Percentiles rank a stretch among this genome's conserved stretches.
Evolutionary conservation across 2,888 invertebrate species (phyloP).

Genomic region (Pyrgus malvae): DNA sequence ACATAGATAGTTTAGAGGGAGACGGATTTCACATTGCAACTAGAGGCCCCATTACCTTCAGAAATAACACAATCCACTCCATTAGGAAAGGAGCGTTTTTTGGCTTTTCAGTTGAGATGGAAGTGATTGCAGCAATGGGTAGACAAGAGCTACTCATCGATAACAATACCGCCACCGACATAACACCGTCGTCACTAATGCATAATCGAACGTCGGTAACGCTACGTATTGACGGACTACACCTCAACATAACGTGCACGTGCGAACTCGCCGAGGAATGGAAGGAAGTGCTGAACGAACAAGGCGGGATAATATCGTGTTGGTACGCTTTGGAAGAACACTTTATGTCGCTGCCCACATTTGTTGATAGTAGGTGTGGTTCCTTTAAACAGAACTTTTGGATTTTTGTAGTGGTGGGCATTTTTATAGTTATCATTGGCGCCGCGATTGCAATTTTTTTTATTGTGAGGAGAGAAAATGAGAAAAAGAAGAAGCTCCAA

Average conservation of each 20-base stretch:
- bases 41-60: conserved; percentile 84
- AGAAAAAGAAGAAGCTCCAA: conserved; percentile 83
- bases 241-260: conserved; percentile 82
- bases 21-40: conserved; percentile 84
- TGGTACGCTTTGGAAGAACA: conserved; percentile 68
- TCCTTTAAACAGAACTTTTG: conserved; percentile 70
- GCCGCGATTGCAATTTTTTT: conserved; percentile 73
- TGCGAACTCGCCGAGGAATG: conserved; percentile 74
- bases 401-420: conserved; percentile 72
- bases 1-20: conserved; percentile 82
- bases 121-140: conserved; percentile 64
- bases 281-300: conserved; percentile 55
- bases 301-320: conserved; percentile 63
- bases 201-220: conserved; percentile 81
- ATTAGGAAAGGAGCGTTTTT: conserved; percentile 84
- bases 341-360: conserved; percentile 64
- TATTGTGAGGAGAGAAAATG: conserved; percentile 72
- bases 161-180: conserved; percentile 82
- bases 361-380: conserved; percentile 65
- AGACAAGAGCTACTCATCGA: conserved; percentile 82
- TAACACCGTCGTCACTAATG: conserved; percentile 81
- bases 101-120: conserved; percentile 77
- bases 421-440: conserved; percentile 68
- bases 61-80: conserved; percentile 83
- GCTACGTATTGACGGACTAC: conserved; percentile 81